These are phyloP conservation scores for Scaptodrosophila latifasciaeformis DNA, from an alignment of 2,888 invertebrate genomes.

Conservation along the genomic window DNA sequence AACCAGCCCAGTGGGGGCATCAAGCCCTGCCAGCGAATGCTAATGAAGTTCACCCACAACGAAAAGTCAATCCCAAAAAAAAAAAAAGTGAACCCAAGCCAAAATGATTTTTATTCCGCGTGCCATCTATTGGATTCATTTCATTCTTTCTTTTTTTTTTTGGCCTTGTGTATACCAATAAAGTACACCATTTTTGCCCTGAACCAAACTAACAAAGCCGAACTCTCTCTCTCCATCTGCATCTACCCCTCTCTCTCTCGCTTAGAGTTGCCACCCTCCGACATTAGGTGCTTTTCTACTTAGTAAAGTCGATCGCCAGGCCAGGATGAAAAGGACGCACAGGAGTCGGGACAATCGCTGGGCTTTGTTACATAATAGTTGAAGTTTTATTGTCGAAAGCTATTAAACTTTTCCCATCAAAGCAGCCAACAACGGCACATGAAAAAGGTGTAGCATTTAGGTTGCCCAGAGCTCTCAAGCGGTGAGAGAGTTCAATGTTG, in stretches of 20 bases:
- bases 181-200: constrained; percentile 23
- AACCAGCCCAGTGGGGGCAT: constrained; percentile 14
- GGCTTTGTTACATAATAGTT: constrained; percentile 65
- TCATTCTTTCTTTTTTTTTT: too few species aligned
- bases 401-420: constrained; percentile 71
- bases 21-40: constrained; percentile 29
- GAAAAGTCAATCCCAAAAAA: constrained; percentile 3
- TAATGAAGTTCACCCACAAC: constrained; percentile 19
- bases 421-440: constrained; percentile 49
- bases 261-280: too few species aligned
- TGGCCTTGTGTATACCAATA: constrained; percentile 47
- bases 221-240: too few species aligned
- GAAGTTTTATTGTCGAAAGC: constrained; percentile 70
- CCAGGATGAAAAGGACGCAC: too few species aligned
- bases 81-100: neutral
- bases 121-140: constrained; percentile 23
- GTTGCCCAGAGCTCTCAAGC: too few species aligned
- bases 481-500: neutral
- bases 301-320: constrained; percentile 53
- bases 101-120: neutral
- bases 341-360: constrained; percentile 47
- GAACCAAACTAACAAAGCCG: constrained; percentile 23
- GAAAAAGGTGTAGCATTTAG: constrained; percentile 44
- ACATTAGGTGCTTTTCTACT: too few species aligned
- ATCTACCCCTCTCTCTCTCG: too few species aligned